Evolutionary conservation across 92 coral and sea anemone genomes (phyloP).

Genomic region (Heteractis magnifica): DNA sequence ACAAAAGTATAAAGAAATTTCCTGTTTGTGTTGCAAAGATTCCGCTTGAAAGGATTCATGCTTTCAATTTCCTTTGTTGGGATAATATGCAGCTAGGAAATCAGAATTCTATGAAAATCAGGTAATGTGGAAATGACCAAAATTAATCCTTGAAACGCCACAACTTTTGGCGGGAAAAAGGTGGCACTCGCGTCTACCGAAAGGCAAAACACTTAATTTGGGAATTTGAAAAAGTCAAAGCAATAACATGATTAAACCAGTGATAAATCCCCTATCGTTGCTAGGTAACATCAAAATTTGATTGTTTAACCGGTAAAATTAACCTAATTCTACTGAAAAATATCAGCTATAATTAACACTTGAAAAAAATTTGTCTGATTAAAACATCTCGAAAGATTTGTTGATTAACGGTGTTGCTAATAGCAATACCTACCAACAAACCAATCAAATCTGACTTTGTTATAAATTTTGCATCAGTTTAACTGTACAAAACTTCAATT

Average conservation of each 20-base stretch:
- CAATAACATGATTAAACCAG: not conserved
- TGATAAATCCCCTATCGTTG: no score
- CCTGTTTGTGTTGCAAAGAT: not conserved
- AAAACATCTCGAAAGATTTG: not conserved
- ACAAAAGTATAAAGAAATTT: not conserved
- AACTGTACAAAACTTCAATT: no score
- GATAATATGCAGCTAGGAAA: no score
- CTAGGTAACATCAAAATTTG: no score
- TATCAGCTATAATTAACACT: not conserved
- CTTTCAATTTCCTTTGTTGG: not conserved
- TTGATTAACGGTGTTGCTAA: no score
- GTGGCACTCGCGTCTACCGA: not conserved
- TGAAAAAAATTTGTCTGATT: not conserved
- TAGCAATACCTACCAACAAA: no score
- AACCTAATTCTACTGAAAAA: not conserved
- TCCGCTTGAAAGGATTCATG: not conserved
- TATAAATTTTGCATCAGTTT: no score
- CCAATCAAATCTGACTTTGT: no score
- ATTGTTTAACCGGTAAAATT: not conserved
- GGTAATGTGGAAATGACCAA: not conserved
- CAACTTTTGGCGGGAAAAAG: not conserved
- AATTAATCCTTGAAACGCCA: not conserved
- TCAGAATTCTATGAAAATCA: no score
- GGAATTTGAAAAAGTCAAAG: not conserved
- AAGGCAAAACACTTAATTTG: not conserved